Evolutionary conservation across 2,888 invertebrate species (phyloP).

Genomic region (Argynnis bischoffii): DNA sequence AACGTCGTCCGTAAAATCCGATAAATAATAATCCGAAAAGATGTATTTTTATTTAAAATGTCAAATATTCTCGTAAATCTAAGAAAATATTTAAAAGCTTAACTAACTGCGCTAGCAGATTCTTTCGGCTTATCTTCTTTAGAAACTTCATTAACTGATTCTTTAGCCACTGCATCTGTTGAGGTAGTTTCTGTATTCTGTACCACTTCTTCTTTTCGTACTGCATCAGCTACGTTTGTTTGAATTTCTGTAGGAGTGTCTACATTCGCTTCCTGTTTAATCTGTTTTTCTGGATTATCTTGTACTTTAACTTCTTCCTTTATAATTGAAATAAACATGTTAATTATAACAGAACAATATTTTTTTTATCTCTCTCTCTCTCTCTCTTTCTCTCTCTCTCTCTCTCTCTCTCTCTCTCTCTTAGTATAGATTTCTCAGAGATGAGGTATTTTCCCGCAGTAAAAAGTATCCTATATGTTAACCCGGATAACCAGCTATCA

Average conservation of each 20-base stretch:
- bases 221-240: background rate
- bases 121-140: conserved; percentile 12
- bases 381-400: no score
- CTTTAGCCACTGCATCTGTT: conserved; percentile 20
- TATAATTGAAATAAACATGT: background rate
- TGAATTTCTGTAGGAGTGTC: background rate
- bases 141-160: conserved; percentile 24
- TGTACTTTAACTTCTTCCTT: conserved; percentile 16
- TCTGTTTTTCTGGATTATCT: background rate
- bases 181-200: conserved; percentile 6
- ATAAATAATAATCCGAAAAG: no score
- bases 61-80: background rate
- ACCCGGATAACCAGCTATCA: no score
- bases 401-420: no score
- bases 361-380: no score
- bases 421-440: no score
- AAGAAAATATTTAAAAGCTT: background rate
- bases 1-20: no score
- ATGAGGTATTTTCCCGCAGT: no score
- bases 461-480: no score
- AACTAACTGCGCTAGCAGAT: conserved; percentile 1
- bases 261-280: conserved; percentile 5
- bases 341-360: no score
- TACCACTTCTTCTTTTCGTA: conserved; percentile 9
- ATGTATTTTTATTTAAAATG: no score